Percentiles rank a stretch among this genome's conserved stretches.
These are phyloP conservation scores for Reticulitermes speratus DNA, from an alignment of 1,140 invertebrate genomes.

Conservation along the genomic window DNA sequence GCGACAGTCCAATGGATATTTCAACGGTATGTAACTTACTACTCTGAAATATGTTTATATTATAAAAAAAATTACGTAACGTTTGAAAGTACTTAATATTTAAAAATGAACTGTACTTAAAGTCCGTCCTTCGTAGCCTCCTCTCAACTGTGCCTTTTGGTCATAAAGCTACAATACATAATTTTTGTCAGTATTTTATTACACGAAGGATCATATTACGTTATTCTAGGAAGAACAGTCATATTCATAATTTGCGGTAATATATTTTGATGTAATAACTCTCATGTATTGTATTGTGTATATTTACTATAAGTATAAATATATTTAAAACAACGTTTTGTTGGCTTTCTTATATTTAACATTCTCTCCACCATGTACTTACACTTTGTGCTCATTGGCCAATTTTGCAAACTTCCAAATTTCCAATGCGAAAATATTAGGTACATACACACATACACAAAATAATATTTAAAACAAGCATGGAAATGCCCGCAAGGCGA, in stretches of 20 bases:
- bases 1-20: background rate
- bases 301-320: slow-evolving; percentile 18
- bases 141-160: background rate
- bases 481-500: no score
- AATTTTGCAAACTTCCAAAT: no score
- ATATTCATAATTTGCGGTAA: background rate
- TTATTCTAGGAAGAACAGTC: background rate
- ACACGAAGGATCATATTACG: background rate
- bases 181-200: background rate
- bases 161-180: background rate
- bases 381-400: no score
- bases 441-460: no score
- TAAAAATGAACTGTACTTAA: background rate
- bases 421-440: no score
- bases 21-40: background rate
- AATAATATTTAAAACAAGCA: no score
- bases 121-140: background rate
- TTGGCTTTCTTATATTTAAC: no score
- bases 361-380: no score
- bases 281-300: background rate
- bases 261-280: slow-evolving; percentile 5
- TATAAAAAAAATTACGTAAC: background rate
- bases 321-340: background rate
- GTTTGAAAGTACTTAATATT: background rate
- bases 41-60: background rate